Percentiles rank a stretch among this genome's conserved stretches.
phyloP scores from a whole-genome alignment of 2,797 vertebrate species.

The Cyprinodon diabolis region DNA sequence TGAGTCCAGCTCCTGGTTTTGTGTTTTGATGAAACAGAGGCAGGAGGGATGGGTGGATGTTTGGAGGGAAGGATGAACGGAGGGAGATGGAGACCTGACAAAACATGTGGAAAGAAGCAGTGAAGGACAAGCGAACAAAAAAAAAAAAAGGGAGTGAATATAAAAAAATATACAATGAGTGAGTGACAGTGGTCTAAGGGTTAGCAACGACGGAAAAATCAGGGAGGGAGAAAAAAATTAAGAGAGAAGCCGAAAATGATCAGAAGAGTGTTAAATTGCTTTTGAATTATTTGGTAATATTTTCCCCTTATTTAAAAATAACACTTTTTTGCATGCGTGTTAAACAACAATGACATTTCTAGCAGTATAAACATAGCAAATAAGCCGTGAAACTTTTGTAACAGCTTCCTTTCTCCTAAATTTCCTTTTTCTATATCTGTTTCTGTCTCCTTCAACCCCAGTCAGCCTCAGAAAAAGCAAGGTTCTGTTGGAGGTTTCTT shows the following conservation, averaged over 20 bases:
- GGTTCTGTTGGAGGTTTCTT: too few species aligned
- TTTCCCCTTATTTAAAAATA: not conserved
- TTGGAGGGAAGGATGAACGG: constrained; percentile 65
- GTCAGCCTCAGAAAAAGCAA: too few species aligned
- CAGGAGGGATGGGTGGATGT: constrained; percentile 13
- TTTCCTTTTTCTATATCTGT: too few species aligned
- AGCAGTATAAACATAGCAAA: not conserved
- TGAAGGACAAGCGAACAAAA: constrained; percentile 32
- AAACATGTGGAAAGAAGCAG: constrained; percentile 39
- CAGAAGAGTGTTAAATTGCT: too few species aligned
- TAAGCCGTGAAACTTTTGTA: not conserved
- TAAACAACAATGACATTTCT: too few species aligned
- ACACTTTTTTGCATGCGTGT: too few species aligned
- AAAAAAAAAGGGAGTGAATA: constrained; percentile 18
- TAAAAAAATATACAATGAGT: constrained; percentile 7
- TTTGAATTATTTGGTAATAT: not conserved
- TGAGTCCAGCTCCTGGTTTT: constrained; percentile 34
- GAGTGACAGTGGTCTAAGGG: constrained; percentile 4
- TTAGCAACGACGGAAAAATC: constrained; percentile 3
- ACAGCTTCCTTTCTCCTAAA: not conserved
- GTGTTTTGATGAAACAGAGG: constrained; percentile 52
- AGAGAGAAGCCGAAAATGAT: constrained; percentile 6
- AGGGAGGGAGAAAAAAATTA: constrained; percentile 4
- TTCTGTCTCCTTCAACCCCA: too few species aligned
- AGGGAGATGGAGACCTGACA: constrained; percentile 61